Conservation (phyloP, 2,797 vertebrate genomes). For the Lutjanus argentimaculatus region DNA sequence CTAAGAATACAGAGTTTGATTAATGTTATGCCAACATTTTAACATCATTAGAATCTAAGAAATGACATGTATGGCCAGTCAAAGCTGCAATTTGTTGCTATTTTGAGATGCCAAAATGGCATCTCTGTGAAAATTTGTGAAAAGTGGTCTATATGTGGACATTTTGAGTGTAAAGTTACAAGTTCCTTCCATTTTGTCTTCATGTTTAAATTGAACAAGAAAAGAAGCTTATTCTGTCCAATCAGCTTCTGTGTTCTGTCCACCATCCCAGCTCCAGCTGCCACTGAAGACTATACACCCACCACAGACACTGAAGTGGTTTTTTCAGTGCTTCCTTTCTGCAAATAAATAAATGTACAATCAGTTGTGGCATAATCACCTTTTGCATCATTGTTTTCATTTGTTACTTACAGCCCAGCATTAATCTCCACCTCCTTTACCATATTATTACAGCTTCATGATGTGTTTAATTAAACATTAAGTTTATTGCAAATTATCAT, state of each 20-base stretch:
- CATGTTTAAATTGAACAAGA: not conserved
- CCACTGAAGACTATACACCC: too few relatives aligned
- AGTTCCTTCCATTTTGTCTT: not conserved
- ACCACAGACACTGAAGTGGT: not conserved
- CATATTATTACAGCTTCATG: not conserved
- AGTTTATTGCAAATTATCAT: not conserved
- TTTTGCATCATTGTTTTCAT: not conserved
- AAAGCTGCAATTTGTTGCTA: too few relatives aligned
- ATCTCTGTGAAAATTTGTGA: not conserved
- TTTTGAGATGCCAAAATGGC: too few relatives aligned
- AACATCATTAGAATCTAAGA: too few relatives aligned
- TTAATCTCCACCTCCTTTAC: not conserved
- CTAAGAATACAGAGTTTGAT: too few relatives aligned
- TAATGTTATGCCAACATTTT: too few relatives aligned
- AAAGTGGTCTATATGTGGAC: not conserved
- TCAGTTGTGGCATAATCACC: too few relatives aligned
- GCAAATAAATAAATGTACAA: too few relatives aligned
- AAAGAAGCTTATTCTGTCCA: not conserved
- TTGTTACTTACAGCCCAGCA: not conserved
- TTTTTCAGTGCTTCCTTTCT: not conserved
- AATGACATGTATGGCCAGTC: too few relatives aligned
- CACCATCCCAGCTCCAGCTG: too few relatives aligned
- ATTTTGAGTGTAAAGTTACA: not conserved
- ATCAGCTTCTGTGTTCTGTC: too few relatives aligned
- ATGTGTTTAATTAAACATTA: not conserved